These are phyloP conservation scores for Pelecanus crispus DNA, from an alignment of 2,113 vertebrate genomes.

Conservation along the genomic window DNA sequence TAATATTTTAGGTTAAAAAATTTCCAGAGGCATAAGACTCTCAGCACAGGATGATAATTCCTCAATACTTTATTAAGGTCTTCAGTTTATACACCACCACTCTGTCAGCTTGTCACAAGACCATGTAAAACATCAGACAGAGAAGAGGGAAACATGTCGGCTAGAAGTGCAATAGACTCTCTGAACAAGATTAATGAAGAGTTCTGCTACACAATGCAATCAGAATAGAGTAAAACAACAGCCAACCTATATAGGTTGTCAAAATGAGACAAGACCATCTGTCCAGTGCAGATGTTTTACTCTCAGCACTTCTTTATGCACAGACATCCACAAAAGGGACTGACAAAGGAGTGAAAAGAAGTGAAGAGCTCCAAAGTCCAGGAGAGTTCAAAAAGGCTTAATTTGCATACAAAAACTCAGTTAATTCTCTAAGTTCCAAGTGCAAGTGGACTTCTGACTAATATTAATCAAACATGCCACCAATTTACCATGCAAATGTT, in stretches of 20 bases:
- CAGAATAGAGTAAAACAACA: neutral
- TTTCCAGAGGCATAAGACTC: neutral
- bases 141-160: neutral
- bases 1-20: neutral
- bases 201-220: neutral
- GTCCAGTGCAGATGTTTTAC: neutral
- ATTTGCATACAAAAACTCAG: neutral
- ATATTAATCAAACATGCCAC: neutral
- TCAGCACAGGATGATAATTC: neutral
- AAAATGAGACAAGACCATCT: neutral
- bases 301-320: neutral
- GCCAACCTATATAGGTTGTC: neutral
- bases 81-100: neutral
- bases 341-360: neutral
- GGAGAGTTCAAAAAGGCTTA: neutral
- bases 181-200: neutral
- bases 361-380: neutral
- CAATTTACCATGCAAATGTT: neutral
- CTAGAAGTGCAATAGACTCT: neutral
- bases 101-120: neutral
- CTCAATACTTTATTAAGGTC: neutral
- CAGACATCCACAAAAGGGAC: neutral
- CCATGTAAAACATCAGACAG: neutral
- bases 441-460: neutral
- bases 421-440: neutral